Evolutionary conservation across 2,113 vertebrate species (phyloP).

Genomic region (Anser cygnoides): DNA sequence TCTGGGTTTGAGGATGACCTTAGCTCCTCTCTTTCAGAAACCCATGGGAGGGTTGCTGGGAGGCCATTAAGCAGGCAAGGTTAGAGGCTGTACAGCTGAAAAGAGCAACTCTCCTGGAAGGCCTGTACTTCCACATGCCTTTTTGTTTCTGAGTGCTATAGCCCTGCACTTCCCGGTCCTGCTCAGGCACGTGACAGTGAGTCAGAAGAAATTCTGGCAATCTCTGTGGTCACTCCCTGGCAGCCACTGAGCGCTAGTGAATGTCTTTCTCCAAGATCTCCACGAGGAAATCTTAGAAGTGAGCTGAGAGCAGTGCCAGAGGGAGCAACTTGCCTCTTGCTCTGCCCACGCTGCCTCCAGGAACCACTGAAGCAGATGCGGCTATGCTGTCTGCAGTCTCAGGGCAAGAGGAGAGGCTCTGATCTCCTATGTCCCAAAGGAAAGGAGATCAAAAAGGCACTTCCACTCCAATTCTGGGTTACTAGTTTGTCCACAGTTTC

Average conservation of each 20-base stretch:
- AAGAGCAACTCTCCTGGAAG: not conserved
- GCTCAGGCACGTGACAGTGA: not conserved
- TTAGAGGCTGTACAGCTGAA: not conserved
- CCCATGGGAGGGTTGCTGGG: not conserved
- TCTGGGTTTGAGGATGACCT: not conserved
- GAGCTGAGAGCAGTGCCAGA: not conserved
- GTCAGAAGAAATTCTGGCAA: not conserved
- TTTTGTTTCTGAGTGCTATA: not conserved
- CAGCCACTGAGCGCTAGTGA: not conserved
- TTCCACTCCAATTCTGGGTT: not conserved
- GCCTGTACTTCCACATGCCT: not conserved
- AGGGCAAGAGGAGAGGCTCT: not conserved
- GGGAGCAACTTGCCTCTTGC: not conserved
- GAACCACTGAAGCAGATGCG: not conserved
- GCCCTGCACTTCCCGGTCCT: accelerated
- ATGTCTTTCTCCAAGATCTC: not conserved
- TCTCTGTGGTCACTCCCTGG: not conserved
- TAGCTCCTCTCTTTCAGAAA: not conserved
- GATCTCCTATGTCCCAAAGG: not conserved
- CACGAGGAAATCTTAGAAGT: not conserved
- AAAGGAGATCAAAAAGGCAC: not conserved
- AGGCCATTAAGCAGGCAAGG: not conserved
- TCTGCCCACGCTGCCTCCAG: not conserved
- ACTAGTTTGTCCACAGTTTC: not conserved
- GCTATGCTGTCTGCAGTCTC: not conserved